Base-by-base conservation (phyloP, 2,797 vertebrate species). In the Octomys mimax region DNA sequence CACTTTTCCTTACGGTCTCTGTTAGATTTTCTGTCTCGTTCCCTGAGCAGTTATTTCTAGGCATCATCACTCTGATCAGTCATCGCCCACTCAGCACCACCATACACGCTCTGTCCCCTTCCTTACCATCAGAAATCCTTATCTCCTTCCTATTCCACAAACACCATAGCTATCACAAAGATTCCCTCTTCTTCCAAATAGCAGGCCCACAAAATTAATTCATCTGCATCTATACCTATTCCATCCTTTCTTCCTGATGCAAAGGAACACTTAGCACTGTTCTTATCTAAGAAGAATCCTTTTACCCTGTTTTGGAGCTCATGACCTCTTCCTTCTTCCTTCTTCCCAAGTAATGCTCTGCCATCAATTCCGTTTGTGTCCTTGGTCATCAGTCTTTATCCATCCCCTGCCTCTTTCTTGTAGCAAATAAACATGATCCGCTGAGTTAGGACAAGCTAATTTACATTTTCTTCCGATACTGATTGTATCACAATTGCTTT, bases 1-100 rank as follows among this genome's bases (percentile, higher is more conserved):
- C 52, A 22, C 70, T 86, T 78, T 90, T n/a, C 62, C n/a, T 31
- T 79, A 26, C 11, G 78, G 61, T 92, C 62, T 78, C 92, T 91
- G 68, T 77, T 80, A 75, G 36, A 31, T 70, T 70, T 96, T 68
- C 62, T 90, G 36, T 71, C 66, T 64, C 4, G 3, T 49, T 83
- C 77, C 62, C 77, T 78, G 46, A 79, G 77, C 82, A 78, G 36
- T 79, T 87, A 57, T 64, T 70, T 31, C 14, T 82, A 46, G n/a
- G 3, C 9, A 62, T 83, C 8, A 6, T 68, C 42, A 14, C 5
- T 78, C 12, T 70, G 9, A 49, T 78, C 57, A 62, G 8, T 64
- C n/a, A 52, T 89, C 28, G 6, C 39, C 36, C 24, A 33, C 70
- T 83, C 81, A 73, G n/a, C 64, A 59, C 61, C 8, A 2, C 39